These are phyloP conservation scores for Acanthurus tractus DNA, from an alignment of 2,797 vertebrate species.

Conservation along the genomic window DNA sequence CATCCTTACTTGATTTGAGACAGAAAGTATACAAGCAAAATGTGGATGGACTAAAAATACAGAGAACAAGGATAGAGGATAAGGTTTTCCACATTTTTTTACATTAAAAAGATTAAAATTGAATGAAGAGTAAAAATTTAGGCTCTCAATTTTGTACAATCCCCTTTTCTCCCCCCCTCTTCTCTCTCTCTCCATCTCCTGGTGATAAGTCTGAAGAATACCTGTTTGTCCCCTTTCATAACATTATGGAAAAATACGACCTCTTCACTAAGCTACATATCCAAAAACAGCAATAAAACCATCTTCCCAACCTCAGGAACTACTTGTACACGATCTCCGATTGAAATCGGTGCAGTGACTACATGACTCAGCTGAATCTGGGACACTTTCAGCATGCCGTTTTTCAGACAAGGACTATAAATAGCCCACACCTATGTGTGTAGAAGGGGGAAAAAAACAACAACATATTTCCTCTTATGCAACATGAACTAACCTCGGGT, in stretches of 20 bases:
- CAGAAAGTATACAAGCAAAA: background rate
- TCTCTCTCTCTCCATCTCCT: background rate
- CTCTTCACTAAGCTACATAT: conserved; percentile 45
- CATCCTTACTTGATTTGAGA: conserved; percentile 3
- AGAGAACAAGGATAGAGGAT: conserved; percentile 12
- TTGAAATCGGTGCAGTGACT: conserved; percentile 62
- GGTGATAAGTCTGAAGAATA: conserved; percentile 43
- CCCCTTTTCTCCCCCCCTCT: conserved; percentile 2
- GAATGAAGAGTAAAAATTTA: conserved; percentile 44
- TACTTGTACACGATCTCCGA: conserved; percentile 62
- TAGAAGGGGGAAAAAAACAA: conserved; percentile 42
- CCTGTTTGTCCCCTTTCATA: conserved; percentile 57
- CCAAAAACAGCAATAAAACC: conserved; percentile 44
- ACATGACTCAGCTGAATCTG: conserved; percentile 81
- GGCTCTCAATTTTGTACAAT: conserved; percentile 41
- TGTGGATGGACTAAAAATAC: conserved; percentile 22
- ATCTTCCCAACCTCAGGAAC: conserved; percentile 41
- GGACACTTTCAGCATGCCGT: conserved; percentile 67
- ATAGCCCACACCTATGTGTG: conserved; percentile 71
- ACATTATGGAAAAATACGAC: conserved; percentile 21
- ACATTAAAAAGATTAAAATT: conserved; percentile 38
- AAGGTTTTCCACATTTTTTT: conserved; percentile 32
- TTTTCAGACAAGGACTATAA: conserved; percentile 65
- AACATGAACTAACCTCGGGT: conserved; percentile 60
- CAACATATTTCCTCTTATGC: conserved; percentile 66